A percentile compares a stretch with the other conserved stretches of the same genome.
These are phyloP conservation scores for Temnothorax longispinosus DNA, from an alignment of 1,140 invertebrate genomes.

Conservation along the genomic window DNA sequence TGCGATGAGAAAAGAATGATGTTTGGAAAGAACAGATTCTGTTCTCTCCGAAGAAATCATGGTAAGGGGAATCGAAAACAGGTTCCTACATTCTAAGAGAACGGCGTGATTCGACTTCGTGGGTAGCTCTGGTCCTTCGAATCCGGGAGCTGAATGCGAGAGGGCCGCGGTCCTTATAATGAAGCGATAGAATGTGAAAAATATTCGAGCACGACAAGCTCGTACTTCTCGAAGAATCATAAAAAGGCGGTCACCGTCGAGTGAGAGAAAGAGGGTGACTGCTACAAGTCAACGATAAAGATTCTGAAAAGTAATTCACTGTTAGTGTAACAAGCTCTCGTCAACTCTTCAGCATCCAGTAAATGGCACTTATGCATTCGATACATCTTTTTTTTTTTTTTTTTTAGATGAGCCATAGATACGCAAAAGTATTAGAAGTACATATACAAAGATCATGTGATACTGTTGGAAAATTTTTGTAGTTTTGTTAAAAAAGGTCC, in stretches of 20 bases:
- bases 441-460: not conserved
- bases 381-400: not conserved
- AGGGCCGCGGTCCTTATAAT: constrained; percentile 75
- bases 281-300: not conserved
- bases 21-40: constrained; percentile 13
- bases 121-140: constrained; percentile 67
- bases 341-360: not conserved
- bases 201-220: constrained; percentile 79
- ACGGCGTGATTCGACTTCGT: constrained; percentile 76
- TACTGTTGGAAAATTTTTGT: too few relatives aligned
- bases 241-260: constrained; percentile 66
- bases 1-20: constrained; percentile 25
- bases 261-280: constrained; percentile 18
- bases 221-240: constrained; percentile 73
- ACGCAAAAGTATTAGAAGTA: not conserved
- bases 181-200: constrained; percentile 84
- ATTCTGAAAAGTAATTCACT: not conserved
- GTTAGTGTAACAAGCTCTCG: not conserved
- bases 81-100: constrained; percentile 75
- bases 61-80: constrained; percentile 61
- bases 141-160: constrained; percentile 65
- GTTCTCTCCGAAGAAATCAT: constrained; percentile 10
- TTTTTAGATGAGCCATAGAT: not conserved
- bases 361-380: not conserved
- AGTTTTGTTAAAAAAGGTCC: too few relatives aligned